Evolutionary conservation across 2,888 invertebrate species (phyloP).

Genomic region (Cantharis flavilabris): DNA sequence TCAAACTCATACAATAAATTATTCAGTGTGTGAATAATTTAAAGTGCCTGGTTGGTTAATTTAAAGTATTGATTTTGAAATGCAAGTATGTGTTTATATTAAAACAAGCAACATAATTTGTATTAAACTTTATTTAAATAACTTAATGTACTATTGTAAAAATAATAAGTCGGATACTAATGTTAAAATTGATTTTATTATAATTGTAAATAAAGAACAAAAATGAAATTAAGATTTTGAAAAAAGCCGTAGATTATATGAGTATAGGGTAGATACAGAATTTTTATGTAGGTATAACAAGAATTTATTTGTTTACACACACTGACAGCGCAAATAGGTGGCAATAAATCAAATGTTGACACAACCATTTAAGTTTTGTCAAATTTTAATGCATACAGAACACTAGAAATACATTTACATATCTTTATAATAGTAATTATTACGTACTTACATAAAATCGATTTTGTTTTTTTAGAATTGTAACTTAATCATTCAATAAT

Average conservation of each 20-base stretch:
- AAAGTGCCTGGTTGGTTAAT: not conserved
- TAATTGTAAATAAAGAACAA: constrained; percentile 3
- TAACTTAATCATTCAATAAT: constrained; percentile 9
- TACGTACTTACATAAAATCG: constrained; percentile 21
- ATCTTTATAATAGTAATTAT: constrained; percentile 12
- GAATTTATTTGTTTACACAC: not conserved
- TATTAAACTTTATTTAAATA: not conserved
- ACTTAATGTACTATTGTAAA: not conserved
- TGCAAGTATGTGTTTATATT: not conserved
- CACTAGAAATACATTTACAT: constrained; percentile 25
- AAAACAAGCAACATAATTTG: not conserved
- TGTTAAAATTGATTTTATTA: not conserved
- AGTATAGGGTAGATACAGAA: not conserved
- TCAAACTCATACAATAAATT: not conserved
- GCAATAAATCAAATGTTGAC: not conserved
- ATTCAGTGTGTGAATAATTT: not conserved
- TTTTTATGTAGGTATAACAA: not conserved
- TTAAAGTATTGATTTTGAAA: not conserved
- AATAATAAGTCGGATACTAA: not conserved
- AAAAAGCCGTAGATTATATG: constrained; percentile 1
- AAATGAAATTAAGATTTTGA: not conserved
- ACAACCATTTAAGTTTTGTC: not conserved
- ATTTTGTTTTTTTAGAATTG: constrained; percentile 16
- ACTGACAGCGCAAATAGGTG: not conserved
- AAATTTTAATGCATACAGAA: not conserved